These are phyloP conservation scores for Leucozona laternaria DNA, from an alignment of 2,888 invertebrate species.

Conservation along the genomic window DNA sequence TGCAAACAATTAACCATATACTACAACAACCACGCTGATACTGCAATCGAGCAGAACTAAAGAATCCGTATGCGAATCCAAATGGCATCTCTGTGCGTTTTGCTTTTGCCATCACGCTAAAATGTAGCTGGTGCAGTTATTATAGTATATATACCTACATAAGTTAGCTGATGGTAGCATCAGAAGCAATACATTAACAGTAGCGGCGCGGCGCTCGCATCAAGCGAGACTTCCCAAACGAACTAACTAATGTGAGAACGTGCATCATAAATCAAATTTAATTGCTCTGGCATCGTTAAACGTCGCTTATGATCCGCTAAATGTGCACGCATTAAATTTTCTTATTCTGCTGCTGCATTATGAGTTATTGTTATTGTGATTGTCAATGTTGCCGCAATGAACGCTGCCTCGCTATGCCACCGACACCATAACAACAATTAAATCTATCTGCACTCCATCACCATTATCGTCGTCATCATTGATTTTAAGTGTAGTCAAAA, in stretches of 20 bases:
- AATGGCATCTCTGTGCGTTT: constrained; percentile 20
- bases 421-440: constrained; percentile 40
- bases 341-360: constrained; percentile 58
- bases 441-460: constrained; percentile 18
- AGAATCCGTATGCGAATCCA: constrained; percentile 43
- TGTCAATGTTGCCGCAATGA: constrained; percentile 61
- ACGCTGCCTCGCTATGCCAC: constrained; percentile 30
- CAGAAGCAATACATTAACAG: background rate
- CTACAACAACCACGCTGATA: constrained; percentile 47
- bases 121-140: constrained; percentile 24
- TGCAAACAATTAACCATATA: constrained; percentile 69
- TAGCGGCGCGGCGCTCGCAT: constrained; percentile 30
- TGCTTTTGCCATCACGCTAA: constrained; percentile 24
- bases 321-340: constrained; percentile 74
- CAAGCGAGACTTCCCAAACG: constrained; percentile 45
- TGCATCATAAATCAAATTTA: constrained; percentile 76
- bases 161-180: constrained; percentile 3
- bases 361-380: constrained; percentile 75
- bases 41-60: constrained; percentile 30
- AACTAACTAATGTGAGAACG: constrained; percentile 59
- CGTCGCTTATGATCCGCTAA: constrained; percentile 76
- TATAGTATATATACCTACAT: background rate
- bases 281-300: constrained; percentile 76
- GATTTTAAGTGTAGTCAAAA: constrained; percentile 6
- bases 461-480: constrained; percentile 5